Conservation (phyloP, 2,113 vertebrate species). For the Emydura subglobosa region DNA sequence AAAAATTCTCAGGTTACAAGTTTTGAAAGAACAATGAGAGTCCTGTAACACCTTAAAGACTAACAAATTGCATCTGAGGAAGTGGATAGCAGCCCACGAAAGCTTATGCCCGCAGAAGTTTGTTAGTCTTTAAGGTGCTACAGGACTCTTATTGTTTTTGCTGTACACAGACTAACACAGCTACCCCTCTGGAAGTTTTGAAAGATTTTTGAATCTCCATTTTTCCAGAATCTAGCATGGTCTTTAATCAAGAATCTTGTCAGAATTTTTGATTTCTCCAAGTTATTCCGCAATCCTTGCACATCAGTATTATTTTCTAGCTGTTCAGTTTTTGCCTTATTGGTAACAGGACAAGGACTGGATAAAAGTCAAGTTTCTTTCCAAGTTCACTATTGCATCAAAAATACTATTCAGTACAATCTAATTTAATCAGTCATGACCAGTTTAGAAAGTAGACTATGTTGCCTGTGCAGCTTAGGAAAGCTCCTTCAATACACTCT, state of each 20-base stretch:
- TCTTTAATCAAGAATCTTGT: slow-evolving; percentile 51
- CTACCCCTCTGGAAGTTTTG: neutral
- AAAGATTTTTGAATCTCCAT: slow-evolving; percentile 46
- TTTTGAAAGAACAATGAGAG: slow-evolving; percentile 7
- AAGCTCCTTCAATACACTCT: neutral
- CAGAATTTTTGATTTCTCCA: neutral
- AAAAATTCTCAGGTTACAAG: slow-evolving; percentile 57
- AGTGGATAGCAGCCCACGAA: no score
- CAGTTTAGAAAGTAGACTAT: neutral
- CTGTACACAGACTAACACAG: no score
- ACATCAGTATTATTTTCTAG: slow-evolving; percentile 34
- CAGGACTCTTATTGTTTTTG: no score
- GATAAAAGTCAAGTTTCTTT: neutral
- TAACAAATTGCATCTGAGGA: no score
- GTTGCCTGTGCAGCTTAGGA: neutral
- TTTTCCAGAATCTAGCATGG: slow-evolving; percentile 20
- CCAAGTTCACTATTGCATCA: neutral
- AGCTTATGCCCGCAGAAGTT: no score
- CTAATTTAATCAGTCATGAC: neutral
- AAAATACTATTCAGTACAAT: neutral
- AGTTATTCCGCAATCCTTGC: neutral
- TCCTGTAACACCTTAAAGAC: no score
- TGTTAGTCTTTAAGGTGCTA: no score
- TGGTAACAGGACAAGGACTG: neutral
- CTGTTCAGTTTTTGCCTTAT: neutral